phyloP scores from a whole-genome alignment of 2,113 vertebrate species.

The Onychostoma macrolepis region DNA sequence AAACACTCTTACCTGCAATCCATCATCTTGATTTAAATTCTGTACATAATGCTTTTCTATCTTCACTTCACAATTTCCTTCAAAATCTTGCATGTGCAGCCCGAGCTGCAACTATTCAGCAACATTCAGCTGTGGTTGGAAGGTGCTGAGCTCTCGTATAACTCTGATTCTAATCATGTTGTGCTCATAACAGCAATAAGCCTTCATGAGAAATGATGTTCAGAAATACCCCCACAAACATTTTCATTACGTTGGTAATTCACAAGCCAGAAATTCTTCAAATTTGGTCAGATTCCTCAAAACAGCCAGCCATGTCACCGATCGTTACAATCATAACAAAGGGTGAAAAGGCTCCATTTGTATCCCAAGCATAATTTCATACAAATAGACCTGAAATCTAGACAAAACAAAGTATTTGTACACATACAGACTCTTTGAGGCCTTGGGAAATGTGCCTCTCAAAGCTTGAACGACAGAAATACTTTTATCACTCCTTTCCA shows the following conservation, averaged over 20 bases:
- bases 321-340: conserved; percentile 59
- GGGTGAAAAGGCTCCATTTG: conserved; percentile 59
- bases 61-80: background rate
- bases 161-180: conserved; percentile 26
- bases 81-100: background rate
- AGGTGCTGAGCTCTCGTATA: conserved; percentile 4
- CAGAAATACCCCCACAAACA: conserved; percentile 32
- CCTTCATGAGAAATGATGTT: conserved; percentile 32
- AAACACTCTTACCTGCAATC: background rate
- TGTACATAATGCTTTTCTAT: background rate
- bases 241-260: conserved; percentile 25
- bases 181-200: conserved; percentile 37
- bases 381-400: conserved; percentile 69
- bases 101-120: background rate
- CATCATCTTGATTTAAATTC: background rate
- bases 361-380: conserved; percentile 67
- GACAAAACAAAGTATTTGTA: conserved; percentile 63
- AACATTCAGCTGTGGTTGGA: background rate
- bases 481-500: conserved; percentile 55
- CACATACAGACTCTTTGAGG: conserved; percentile 67
- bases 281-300: conserved; percentile 25
- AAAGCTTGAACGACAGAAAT: conserved; percentile 56
- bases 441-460: conserved; percentile 59
- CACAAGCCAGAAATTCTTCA: background rate
- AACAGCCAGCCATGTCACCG: conserved; percentile 36